Base-by-base conservation (phyloP, 1,140 invertebrate genomes). In the Nasonia giraulti region DNA sequence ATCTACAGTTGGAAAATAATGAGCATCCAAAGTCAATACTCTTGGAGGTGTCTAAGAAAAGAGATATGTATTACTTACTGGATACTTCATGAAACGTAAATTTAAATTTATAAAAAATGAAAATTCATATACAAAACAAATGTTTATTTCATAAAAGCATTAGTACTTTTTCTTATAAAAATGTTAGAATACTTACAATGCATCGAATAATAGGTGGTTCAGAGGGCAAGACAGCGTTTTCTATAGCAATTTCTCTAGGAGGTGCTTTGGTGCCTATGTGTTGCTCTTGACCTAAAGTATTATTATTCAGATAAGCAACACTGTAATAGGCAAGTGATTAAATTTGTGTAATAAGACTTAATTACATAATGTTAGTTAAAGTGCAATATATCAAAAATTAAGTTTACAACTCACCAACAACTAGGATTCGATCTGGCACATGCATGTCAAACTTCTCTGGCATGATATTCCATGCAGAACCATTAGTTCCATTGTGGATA, bases 391-490 rank as follows among this genome's bases (percentile, higher is more conserved):
- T 40, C 68, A 8, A 77, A 88, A n/a, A 69, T 55, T 55, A 77
- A 73, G 55, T 37, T 55, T 17, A 80, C 84, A 86, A 90, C 90
- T 90, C 91, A 95, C 95, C 97, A 87, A 96, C 94, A 79, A 98
- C 96, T 86, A 98, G 93, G 91, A 98, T 98, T 89, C 97, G 94
- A 87, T 98, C 97, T n/a, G 97, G 97, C 44, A 98, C 97, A 90
- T 96, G 95, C 97, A 98, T 98, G 86, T 97, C 95, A 91, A 96
- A 95, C 93, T 96, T 96, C 87, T 97, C 96, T 90, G 17, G 90
- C 82, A 91, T 90, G 88, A 87, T 69, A 89, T 75, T 95, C 96
- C 96, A 97, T 47, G 91, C 93, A 82, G 94, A 92, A 44, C 94
- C 94, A 91, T 95, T 96, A 50, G 93, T 94, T 77, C 92, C 90